Percentiles rank a stretch among this genome's conserved stretches.
phyloP scores from a whole-genome alignment of 2,888 invertebrate species.

The Petrophora chlorosata region DNA sequence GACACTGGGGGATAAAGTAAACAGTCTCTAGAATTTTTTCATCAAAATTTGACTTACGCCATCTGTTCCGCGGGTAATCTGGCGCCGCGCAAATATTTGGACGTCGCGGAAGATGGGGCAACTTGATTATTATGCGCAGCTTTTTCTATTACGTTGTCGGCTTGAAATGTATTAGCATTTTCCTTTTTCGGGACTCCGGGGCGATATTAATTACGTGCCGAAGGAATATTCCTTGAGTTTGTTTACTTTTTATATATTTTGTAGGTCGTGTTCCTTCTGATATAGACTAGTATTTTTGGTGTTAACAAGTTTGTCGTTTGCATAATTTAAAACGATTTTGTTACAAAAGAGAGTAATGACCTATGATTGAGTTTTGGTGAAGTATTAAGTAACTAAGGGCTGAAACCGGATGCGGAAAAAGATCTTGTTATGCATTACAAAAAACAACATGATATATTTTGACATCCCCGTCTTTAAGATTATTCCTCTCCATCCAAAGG shows the following conservation, averaged over 20 bases:
- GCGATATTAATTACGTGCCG: constrained; percentile 31
- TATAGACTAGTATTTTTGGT: no score
- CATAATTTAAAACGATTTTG: no score
- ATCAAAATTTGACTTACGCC: constrained; percentile 73
- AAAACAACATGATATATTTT: no score
- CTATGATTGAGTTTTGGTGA: no score
- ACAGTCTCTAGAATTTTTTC: constrained; percentile 64
- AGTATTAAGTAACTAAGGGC: no score
- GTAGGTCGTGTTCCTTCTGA: neutral
- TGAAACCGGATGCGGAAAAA: no score
- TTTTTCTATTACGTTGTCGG: constrained; percentile 37
- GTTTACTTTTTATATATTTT: constrained; percentile 18
- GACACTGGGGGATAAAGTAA: constrained; percentile 53
- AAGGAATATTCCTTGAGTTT: constrained; percentile 18
- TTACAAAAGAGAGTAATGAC: no score
- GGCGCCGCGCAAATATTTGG: constrained; percentile 67
- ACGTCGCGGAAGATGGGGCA: constrained; percentile 36
- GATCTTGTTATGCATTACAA: no score
- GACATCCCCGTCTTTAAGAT: no score
- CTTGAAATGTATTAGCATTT: constrained; percentile 34
- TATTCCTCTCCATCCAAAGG: no score
- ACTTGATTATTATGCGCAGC: constrained; percentile 52
- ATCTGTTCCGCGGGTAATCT: constrained; percentile 68
- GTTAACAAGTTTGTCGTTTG: no score
- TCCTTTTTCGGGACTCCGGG: constrained; percentile 24